phyloP scores from a whole-genome alignment of 2,797 vertebrate species.

The Sphaeramia orbicularis region DNA sequence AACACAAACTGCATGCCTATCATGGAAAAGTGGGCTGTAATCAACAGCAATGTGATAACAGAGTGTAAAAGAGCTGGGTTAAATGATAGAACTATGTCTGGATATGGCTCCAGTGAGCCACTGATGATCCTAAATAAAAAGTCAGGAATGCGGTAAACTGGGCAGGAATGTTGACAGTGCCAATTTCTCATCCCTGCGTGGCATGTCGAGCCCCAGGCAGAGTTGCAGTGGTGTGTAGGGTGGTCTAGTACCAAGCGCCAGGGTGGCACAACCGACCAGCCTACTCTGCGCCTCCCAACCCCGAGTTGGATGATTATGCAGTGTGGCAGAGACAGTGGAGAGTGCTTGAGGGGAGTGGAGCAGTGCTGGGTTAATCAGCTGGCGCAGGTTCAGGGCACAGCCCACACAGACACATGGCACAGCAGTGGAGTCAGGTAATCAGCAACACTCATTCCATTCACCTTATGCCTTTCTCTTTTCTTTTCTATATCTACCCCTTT shows the following conservation, averaged over 20 bases:
- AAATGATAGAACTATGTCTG: conserved; percentile 40
- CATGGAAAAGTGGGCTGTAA: conserved; percentile 45
- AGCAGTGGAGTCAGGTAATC: conserved; percentile 91
- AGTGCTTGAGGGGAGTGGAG: conserved; percentile 80
- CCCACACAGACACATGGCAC: conserved; percentile 91
- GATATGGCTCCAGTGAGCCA: conserved; percentile 25
- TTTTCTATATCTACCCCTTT: conserved; percentile 25
- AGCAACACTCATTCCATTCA: conserved; percentile 84
- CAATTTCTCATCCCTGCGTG: conserved; percentile 68
- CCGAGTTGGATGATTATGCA: conserved; percentile 75
- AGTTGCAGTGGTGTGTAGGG: conserved; percentile 61
- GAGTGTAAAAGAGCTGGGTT: conserved; percentile 32
- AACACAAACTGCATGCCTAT: conserved; percentile 26
- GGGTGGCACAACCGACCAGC: conserved; percentile 71
- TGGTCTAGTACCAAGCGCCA: conserved; percentile 76
- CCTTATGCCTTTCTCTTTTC: conserved; percentile 56
- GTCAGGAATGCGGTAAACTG: conserved; percentile 78
- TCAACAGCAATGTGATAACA: conserved; percentile 51
- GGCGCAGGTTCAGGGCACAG: conserved; percentile 91
- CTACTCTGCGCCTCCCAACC: conserved; percentile 66
- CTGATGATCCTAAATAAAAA: conserved; percentile 70
- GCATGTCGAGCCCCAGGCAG: conserved; percentile 62
- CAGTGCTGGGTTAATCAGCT: conserved; percentile 89
- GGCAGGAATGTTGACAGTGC: conserved; percentile 79
- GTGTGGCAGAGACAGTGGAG: conserved; percentile 78